phyloP scores from a whole-genome alignment of 2,888 invertebrate species.

The Patella pellucida region DNA sequence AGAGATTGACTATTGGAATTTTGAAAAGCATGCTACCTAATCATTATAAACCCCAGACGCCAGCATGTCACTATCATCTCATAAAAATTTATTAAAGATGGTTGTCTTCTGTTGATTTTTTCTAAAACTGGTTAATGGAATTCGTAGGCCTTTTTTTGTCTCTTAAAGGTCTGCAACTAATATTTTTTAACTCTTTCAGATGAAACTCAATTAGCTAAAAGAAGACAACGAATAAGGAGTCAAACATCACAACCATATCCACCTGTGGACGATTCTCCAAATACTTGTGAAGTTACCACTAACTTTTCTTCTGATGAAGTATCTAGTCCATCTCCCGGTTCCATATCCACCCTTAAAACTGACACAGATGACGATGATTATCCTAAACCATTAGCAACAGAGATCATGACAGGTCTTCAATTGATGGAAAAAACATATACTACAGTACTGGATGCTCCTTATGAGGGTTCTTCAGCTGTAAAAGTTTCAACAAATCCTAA shows the following conservation, averaged over 20 bases:
- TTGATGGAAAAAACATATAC: slow-evolving; percentile 31
- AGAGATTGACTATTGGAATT: too few relatives aligned
- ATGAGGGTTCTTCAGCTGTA: slow-evolving; percentile 48
- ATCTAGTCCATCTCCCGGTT: slow-evolving; percentile 25
- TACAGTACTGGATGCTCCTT: slow-evolving; percentile 53
- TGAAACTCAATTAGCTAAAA: slow-evolving; percentile 61
- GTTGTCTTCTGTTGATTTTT: too few relatives aligned
- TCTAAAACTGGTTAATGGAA: too few relatives aligned
- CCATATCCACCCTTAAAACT: slow-evolving; percentile 4
- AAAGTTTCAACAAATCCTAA: slow-evolving; percentile 52
- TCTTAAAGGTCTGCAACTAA: not conserved
- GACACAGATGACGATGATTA: slow-evolving; percentile 26
- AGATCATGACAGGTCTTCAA: slow-evolving; percentile 27
- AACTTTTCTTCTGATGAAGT: slow-evolving; percentile 22
- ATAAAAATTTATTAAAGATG: too few relatives aligned
- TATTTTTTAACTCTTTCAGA: slow-evolving; percentile 34
- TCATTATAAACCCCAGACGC: too few relatives aligned
- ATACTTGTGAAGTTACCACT: slow-evolving; percentile 27
- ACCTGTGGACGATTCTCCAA: slow-evolving; percentile 18
- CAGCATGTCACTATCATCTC: too few relatives aligned
- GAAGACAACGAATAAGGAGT: slow-evolving; percentile 40
- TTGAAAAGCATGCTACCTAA: too few relatives aligned
- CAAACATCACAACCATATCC: not conserved
- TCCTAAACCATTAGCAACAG: slow-evolving; percentile 28
- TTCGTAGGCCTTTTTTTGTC: not conserved